Percentiles rank a stretch among this genome's conserved stretches.
Conservation (phyloP, 2,888 invertebrate genomes). For the Eutolmus rufibarbis region DNA sequence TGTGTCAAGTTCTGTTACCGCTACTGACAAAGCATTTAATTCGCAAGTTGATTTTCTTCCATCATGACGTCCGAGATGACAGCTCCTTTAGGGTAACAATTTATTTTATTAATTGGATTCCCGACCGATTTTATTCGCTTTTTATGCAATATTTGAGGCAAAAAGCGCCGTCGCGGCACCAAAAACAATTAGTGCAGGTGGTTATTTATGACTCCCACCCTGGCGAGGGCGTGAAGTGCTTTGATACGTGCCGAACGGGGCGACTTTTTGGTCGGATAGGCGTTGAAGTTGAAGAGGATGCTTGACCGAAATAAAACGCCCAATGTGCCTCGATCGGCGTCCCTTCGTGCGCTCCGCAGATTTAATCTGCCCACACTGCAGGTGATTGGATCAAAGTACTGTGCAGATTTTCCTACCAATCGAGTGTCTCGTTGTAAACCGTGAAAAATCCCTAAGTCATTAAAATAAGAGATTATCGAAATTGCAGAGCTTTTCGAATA, state of each 20-base stretch:
- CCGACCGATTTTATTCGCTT: background rate
- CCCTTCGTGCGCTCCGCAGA: background rate
- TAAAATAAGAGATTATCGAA: background rate
- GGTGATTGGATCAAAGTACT: background rate
- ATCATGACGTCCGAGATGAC: background rate
- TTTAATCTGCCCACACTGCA: background rate
- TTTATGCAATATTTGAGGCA: background rate
- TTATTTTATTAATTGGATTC: background rate
- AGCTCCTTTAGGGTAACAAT: background rate
- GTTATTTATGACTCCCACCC: background rate
- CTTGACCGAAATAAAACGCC: background rate
- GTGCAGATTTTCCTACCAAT: background rate
- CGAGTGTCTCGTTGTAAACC: background rate
- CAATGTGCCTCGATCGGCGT: background rate
- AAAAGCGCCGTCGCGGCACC: background rate
- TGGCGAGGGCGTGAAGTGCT: background rate
- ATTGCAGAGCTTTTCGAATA: background rate
- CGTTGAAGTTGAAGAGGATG: background rate
- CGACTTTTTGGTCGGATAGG: background rate
- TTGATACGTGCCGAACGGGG: background rate
- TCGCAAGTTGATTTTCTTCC: background rate
- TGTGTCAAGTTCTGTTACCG: slow-evolving; percentile 1
- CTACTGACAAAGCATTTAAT: background rate
- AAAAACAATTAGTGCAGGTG: background rate
- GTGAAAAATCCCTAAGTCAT: background rate